Evolutionary conservation across 2,888 invertebrate genomes (phyloP).

Genomic region (Thecophora atra): DNA sequence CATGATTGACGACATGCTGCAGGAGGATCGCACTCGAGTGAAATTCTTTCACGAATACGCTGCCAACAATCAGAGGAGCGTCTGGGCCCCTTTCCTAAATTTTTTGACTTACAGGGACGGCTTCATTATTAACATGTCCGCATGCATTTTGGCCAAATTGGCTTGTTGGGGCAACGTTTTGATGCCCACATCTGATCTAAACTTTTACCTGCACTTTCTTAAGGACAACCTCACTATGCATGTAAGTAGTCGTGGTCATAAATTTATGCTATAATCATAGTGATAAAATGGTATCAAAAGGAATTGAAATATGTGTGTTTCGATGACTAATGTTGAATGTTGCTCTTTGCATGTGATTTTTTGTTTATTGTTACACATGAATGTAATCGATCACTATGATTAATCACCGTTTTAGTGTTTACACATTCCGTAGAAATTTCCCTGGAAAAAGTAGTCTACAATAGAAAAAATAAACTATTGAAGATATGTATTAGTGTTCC

Average conservation of each 20-base stretch:
- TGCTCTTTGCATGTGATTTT: slow-evolving; percentile 11
- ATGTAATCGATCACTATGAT: too few relatives aligned
- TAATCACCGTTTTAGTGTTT: too few relatives aligned
- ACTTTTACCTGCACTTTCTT: slow-evolving; percentile 96
- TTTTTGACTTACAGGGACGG: slow-evolving; percentile 94
- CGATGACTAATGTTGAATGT: background rate
- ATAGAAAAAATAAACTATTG: too few relatives aligned
- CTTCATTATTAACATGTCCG: slow-evolving; percentile 98
- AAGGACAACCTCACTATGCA: slow-evolving; percentile 93
- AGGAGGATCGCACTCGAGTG: slow-evolving; percentile 94
- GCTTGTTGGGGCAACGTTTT: slow-evolving; percentile 95
- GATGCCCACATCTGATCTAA: slow-evolving; percentile 96
- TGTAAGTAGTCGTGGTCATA: slow-evolving; percentile 79
- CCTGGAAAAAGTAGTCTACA: too few relatives aligned
- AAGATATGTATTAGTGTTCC: too few relatives aligned
- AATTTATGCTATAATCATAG: too few relatives aligned
- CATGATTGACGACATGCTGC: slow-evolving; percentile 94
- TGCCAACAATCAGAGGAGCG: slow-evolving; percentile 80
- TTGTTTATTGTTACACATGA: background rate
- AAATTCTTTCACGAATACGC: slow-evolving; percentile 95
- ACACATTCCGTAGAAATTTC: too few relatives aligned
- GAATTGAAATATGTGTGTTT: too few relatives aligned
- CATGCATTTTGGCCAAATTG: slow-evolving; percentile 96
- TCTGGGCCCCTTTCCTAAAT: slow-evolving; percentile 96
- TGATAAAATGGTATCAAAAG: background rate